Conservation (phyloP, 2,113 vertebrate genomes). For the Thomomys bottae region DNA sequence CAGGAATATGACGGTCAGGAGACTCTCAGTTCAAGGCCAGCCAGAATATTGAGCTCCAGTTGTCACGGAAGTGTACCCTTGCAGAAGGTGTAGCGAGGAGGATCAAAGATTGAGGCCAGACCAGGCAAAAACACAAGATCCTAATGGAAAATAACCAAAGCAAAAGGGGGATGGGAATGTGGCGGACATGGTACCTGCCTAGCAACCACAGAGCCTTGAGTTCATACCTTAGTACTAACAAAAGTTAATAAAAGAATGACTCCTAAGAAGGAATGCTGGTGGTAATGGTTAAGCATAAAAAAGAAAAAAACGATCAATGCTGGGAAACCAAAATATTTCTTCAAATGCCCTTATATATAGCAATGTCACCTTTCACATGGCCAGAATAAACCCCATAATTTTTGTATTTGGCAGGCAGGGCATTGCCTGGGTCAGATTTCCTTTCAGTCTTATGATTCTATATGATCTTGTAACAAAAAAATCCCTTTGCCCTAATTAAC, state of each 20-base stretch:
- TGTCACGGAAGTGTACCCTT: too few species aligned
- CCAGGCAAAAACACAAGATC: too few species aligned
- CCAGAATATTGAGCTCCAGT: too few species aligned
- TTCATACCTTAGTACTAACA: too few species aligned
- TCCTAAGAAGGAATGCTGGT: background rate
- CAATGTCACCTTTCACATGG: background rate
- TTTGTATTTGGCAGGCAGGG: background rate
- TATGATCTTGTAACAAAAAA: background rate
- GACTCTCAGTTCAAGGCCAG: too few species aligned
- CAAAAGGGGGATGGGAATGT: too few species aligned
- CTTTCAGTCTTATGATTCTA: background rate
- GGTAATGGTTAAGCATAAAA: slow-evolving; percentile 12
- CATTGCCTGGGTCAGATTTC: background rate
- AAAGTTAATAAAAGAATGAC: background rate
- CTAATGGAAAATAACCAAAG: too few species aligned
- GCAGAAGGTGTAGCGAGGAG: too few species aligned
- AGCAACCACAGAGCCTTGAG: too few species aligned
- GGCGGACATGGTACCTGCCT: too few species aligned
- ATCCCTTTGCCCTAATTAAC: slow-evolving; percentile 32
- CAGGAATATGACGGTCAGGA: too few species aligned
- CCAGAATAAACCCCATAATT: background rate
- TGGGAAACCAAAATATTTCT: background rate
- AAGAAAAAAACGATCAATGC: background rate
- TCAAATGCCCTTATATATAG: background rate
- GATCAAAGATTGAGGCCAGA: too few species aligned